Conservation (phyloP, 2,113 vertebrate species). For the Recurvirostra avosetta region DNA sequence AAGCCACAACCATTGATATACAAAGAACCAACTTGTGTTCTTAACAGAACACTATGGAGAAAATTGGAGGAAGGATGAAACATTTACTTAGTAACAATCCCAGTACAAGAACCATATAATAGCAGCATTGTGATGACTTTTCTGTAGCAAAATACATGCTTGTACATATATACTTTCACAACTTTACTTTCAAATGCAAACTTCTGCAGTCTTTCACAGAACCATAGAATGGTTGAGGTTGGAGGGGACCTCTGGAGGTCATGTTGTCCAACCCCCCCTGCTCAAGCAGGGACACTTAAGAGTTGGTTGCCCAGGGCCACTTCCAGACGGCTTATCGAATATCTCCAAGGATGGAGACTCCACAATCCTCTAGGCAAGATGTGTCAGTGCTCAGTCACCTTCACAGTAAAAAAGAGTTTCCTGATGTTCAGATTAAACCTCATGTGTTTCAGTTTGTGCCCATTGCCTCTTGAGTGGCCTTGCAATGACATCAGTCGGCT, state of each 20-base stretch:
- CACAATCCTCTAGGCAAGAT: background rate
- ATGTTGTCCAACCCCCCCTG: background rate
- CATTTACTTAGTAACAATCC: background rate
- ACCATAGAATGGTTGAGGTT: background rate
- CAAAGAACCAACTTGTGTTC: background rate
- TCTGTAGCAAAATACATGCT: background rate
- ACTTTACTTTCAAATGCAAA: background rate
- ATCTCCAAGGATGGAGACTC: background rate
- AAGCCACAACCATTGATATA: background rate
- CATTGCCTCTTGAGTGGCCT: background rate
- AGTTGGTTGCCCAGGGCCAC: background rate
- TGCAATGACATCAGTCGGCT: background rate
- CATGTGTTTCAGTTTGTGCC: background rate
- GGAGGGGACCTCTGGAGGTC: background rate
- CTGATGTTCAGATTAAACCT: background rate
- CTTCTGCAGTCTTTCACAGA: background rate
- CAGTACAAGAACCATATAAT: background rate
- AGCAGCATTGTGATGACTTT: background rate
- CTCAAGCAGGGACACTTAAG: background rate
- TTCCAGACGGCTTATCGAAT: background rate
- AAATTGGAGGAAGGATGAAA: background rate
- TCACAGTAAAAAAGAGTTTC: background rate
- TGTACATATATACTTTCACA: background rate
- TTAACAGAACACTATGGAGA: background rate
- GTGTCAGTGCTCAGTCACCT: background rate